Percentiles rank a stretch among this genome's conserved stretches.
Evolutionary conservation across 2,797 vertebrate genomes (phyloP).

Genomic region (Pseudotriccus pelzelni): DNA sequence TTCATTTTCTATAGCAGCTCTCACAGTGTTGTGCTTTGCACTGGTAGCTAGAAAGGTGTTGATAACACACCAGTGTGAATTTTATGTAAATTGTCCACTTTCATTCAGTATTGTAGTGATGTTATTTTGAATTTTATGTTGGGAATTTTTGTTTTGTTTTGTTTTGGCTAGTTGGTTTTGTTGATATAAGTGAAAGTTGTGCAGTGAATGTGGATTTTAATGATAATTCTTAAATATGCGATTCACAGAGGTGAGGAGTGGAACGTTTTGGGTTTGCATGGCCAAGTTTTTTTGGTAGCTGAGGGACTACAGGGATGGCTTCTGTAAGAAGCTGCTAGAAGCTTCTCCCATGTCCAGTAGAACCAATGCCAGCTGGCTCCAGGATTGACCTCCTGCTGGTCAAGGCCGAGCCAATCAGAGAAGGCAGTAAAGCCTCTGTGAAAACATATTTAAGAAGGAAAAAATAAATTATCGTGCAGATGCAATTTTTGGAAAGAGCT

Average conservation of each 20-base stretch:
- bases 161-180: background rate
- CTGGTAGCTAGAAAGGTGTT: background rate
- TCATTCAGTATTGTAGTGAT: background rate
- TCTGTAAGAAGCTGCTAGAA: background rate
- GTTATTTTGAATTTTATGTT: background rate
- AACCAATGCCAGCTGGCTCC: background rate
- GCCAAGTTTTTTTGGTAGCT: background rate
- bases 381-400: background rate
- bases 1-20: background rate
- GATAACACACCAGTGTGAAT: background rate
- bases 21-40: background rate
- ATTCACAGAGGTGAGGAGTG: background rate
- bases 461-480: background rate
- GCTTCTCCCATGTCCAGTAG: background rate
- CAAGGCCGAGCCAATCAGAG: background rate
- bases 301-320: background rate
- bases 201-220: background rate
- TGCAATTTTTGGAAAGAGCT: background rate
- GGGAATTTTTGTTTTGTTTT: background rate
- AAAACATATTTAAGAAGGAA: background rate
- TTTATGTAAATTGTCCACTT: background rate
- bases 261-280: background rate
- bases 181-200: background rate
- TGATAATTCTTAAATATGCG: background rate
- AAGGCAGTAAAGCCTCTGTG: background rate